Evolutionary conservation across 1,140 invertebrate species (phyloP).

Genomic region (Arctopsyche grandis): DNA sequence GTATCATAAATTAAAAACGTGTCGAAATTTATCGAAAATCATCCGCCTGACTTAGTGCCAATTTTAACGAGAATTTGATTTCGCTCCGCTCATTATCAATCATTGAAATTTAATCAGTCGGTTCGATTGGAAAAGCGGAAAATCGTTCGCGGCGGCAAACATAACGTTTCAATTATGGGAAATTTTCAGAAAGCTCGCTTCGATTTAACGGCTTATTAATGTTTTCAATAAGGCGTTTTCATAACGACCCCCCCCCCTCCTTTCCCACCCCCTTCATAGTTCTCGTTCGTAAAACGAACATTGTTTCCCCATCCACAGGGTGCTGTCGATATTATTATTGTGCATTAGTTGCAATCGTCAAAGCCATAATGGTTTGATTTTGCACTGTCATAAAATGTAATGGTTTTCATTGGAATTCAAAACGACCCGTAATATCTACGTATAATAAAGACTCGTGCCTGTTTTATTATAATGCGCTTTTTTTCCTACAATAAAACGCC

Average conservation of each 20-base stretch:
- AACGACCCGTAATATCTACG: too few relatives aligned
- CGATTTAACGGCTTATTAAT: conserved; percentile 49
- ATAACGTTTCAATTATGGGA: neutral
- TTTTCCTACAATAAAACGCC: too few relatives aligned
- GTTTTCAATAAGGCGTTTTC: conserved; percentile 47
- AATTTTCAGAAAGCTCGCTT: neutral
- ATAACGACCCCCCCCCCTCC: conserved; percentile 22
- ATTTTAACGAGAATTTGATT: neutral
- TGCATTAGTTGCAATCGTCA: conserved; percentile 39
- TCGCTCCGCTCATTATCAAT: conserved; percentile 3
- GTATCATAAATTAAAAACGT: too few relatives aligned
- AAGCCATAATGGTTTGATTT: neutral
- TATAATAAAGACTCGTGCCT: too few relatives aligned
- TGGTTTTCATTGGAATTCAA: too few relatives aligned
- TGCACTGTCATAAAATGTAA: too few relatives aligned
- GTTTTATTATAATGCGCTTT: too few relatives aligned
- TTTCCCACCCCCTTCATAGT: neutral
- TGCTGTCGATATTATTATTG: conserved; percentile 24
- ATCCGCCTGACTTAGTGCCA: neutral
- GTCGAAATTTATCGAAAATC: neutral
- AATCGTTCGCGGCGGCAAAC: neutral
- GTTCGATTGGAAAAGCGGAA: neutral
- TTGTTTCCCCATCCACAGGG: conserved; percentile 23
- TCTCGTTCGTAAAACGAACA: neutral
- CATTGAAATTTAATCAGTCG: conserved; percentile 11